phyloP scores from a whole-genome alignment of 1,140 invertebrate species.

The Tetramorium alpestre region DNA sequence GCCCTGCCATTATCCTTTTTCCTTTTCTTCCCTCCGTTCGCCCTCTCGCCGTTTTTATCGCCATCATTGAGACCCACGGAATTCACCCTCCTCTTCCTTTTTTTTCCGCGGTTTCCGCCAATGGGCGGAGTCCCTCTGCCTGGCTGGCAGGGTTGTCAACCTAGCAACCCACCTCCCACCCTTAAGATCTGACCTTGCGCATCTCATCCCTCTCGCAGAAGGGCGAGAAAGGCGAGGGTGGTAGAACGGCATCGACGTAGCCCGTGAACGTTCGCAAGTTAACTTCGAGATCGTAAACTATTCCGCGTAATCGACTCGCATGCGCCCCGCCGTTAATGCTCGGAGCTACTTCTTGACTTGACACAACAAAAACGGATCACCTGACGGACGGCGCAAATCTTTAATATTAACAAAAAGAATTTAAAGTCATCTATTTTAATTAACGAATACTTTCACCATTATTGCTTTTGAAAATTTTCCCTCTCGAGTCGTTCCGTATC shows the following conservation, averaged over 20 bases:
- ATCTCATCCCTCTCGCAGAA: constrained; percentile 70
- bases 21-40: constrained; percentile 43
- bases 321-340: background rate
- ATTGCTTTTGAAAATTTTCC: background rate
- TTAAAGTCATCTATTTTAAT: background rate
- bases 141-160: constrained; percentile 76
- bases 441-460: background rate
- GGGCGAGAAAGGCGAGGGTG: constrained; percentile 62
- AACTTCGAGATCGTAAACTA: constrained; percentile 69
- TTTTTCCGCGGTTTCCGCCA: constrained; percentile 74
- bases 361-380: constrained; percentile 20
- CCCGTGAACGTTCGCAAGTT: constrained; percentile 59
- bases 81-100: constrained; percentile 68
- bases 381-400: background rate
- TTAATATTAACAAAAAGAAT: background rate
- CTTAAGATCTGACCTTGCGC: constrained; percentile 77
- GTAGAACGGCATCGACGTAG: constrained; percentile 46
- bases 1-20: constrained; percentile 43
- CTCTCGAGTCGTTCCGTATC: too few relatives aligned
- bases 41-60: constrained; percentile 72
- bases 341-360: background rate
- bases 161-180: constrained; percentile 79
- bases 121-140: constrained; percentile 78
- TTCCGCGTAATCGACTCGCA: constrained; percentile 68
- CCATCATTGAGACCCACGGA: constrained; percentile 73